Conservation (phyloP, 2,888 invertebrate species). For the Apodemia duryi region DNA sequence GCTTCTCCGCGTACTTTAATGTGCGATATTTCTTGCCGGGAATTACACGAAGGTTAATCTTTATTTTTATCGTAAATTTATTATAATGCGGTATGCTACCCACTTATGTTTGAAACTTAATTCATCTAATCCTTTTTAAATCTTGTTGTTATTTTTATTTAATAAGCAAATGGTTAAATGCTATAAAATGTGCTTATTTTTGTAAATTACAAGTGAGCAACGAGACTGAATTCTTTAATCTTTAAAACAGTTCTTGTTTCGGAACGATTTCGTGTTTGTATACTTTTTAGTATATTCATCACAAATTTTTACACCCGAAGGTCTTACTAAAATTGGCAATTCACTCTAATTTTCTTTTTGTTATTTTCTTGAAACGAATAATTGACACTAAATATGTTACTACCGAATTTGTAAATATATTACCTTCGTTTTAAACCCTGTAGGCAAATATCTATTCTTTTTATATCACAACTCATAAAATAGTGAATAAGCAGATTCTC, state of each 20-base stretch:
- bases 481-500: too few relatives aligned
- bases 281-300: not conserved
- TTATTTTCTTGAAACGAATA: too few relatives aligned
- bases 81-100: not conserved
- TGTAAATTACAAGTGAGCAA: not conserved
- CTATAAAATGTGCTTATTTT: not conserved
- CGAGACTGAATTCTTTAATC: not conserved
- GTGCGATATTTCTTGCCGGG: not conserved
- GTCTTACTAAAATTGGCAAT: not conserved
- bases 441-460: too few relatives aligned
- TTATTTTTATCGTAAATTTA: conserved; percentile 1
- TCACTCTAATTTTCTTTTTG: too few relatives aligned
- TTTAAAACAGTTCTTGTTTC: not conserved
- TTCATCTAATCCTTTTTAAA: conserved; percentile 1
- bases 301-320: not conserved
- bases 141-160: conserved; percentile 7
- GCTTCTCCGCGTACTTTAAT: not conserved
- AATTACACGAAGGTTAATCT: not conserved
- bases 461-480: too few relatives aligned
- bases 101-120: not conserved
- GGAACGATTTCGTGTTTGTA: too few relatives aligned
- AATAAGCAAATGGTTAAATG: not conserved
- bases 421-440: too few relatives aligned
- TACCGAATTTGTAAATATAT: too few relatives aligned
- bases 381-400: too few relatives aligned